Conservation (phyloP, 2,797 vertebrate genomes). For the Coilia nasus region DNA sequence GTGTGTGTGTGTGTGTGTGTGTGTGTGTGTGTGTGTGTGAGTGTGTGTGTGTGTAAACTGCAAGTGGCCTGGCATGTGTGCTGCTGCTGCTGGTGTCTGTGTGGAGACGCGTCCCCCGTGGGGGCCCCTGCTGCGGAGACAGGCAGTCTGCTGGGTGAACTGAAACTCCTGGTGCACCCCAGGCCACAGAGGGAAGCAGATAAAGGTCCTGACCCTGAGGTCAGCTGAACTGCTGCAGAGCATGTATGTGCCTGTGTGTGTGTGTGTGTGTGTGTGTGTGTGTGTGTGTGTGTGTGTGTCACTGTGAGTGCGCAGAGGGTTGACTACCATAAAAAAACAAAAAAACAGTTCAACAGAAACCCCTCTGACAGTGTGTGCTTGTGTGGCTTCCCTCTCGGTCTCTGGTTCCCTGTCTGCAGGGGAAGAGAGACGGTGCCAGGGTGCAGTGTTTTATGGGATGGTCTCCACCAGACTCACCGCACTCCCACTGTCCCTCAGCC, state of each 20-base stretch:
- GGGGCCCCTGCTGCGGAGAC: constrained; percentile 28
- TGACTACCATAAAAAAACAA: constrained; percentile 31
- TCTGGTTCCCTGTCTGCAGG: constrained; percentile 80
- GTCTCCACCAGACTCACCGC: constrained; percentile 89
- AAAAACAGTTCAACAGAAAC: constrained; percentile 56
- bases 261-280: constrained; percentile 32
- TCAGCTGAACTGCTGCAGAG: constrained; percentile 78
- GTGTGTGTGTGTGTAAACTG: neutral
- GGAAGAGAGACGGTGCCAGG: constrained; percentile 92
- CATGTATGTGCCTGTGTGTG: constrained; percentile 32
- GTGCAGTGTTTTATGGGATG: constrained; percentile 84
- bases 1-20: neutral
- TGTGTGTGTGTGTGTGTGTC: neutral
- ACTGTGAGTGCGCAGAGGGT: neutral
- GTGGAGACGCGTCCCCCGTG: neutral
- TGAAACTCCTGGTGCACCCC: constrained; percentile 72
- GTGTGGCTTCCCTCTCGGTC: constrained; percentile 79
- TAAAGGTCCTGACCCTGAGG: constrained; percentile 69
- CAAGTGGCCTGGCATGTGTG: neutral
- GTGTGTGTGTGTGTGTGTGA: neutral
- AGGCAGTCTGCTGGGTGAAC: constrained; percentile 64
- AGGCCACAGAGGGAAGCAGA: constrained; percentile 54
- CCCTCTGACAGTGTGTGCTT: constrained; percentile 62
- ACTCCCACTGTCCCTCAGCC: constrained; percentile 79
- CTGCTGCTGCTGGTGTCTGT: neutral